Evolutionary conservation across 2,797 vertebrate species (phyloP), one percentile per base, ranked within the genome.

Genomic region (Yasuhikotakia modesta): DNA sequence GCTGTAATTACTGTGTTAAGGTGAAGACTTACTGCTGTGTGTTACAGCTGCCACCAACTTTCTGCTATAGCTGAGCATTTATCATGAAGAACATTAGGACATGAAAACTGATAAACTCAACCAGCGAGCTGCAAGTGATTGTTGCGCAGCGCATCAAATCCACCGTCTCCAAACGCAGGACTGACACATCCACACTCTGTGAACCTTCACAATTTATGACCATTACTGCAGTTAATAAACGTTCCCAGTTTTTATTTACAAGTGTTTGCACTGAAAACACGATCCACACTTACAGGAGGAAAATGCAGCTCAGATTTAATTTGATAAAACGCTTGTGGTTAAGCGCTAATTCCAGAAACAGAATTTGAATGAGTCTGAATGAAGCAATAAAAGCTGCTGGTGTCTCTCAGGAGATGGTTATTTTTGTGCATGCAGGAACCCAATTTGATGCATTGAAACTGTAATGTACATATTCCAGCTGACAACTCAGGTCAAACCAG

Each of bases 291-390:
- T 55, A 64, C 53, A 17, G 43, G 24, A 68, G 52, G 46, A 65
- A 76, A 67, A 65, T 68, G 30, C 48, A 68, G 57, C 48, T 22
- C 12, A 57, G 64, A 39, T 68, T 68, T 67, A 39, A 46, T 68
- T 63, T 24, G 30, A 68, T 67, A 68, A 57, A 68, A 68, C 30
- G 21, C 52, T 22, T 2, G 24, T 58, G 12, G 16, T 68, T 60
- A 68, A 76, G 39, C 10, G 43, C n/a, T 68, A 35, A 76, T 67
- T 22, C 46, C 4, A 58, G n/a, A 76, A 75, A 66, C 50, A 27
- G 61, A 55, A 75, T 75, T 66, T 55, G 16, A 75, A 66, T 55
- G 73, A 75, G 61, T 19, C 48, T 0, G 61, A 53, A 21, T 27
- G 21, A 21, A 74, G 48, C 48, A 74, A 53, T 43, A 53, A 65